phyloP scores from a whole-genome alignment of 2,797 vertebrate species.

The Gallinago solitaria region DNA sequence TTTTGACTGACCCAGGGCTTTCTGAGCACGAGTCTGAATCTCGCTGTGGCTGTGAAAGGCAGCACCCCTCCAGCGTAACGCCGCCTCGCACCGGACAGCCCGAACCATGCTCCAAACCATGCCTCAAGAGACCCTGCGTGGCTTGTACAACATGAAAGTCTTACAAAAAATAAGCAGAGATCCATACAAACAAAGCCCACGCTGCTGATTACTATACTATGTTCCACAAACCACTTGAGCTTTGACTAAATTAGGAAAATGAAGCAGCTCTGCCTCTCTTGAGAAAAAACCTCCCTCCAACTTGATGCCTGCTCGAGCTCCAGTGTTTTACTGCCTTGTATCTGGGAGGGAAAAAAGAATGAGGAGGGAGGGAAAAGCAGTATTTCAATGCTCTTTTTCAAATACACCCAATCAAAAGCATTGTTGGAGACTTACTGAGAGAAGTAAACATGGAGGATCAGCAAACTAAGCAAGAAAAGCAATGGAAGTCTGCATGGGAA shows the following conservation, averaged over 20 bases:
- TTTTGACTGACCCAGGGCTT: background rate
- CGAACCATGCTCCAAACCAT: background rate
- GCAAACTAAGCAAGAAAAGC: background rate
- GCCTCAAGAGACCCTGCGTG: background rate
- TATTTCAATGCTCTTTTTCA: background rate
- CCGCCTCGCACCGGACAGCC: rapidly evolving
- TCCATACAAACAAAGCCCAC: background rate
- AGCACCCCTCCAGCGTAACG: background rate
- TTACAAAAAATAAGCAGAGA: background rate
- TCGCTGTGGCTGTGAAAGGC: background rate
- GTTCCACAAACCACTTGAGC: background rate
- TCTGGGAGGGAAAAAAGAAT: background rate
- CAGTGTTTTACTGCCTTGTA: background rate
- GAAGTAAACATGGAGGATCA: background rate
- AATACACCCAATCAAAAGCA: background rate
- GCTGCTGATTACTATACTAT: background rate
- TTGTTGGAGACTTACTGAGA: background rate
- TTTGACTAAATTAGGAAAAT: background rate
- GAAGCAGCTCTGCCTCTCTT: background rate
- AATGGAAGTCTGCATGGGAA: rapidly evolving
- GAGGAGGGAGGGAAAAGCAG: background rate
- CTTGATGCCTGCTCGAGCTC: background rate
- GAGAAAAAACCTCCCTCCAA: background rate
- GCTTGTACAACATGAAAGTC: background rate
- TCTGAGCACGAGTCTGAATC: rapidly evolving